Evolutionary conservation across 2,888 invertebrate species (phyloP), one percentile per base, ranked within the genome.

Genomic region (Eumerus sabulonum): DNA sequence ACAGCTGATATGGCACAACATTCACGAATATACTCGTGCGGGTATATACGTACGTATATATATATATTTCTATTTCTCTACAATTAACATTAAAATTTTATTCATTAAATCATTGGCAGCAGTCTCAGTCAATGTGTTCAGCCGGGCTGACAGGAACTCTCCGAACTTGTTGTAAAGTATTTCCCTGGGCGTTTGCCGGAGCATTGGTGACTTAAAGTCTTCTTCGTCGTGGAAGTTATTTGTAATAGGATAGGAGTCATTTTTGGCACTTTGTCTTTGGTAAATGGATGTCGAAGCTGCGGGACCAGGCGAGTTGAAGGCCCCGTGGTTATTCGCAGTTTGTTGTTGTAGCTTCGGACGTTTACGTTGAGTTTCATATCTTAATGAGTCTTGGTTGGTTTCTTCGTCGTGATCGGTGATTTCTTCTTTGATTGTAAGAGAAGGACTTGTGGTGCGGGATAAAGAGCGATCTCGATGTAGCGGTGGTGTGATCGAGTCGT

Each of bases 81-180:
- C 88, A 47, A 87, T 85, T 18, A 87, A 68, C 79, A 87, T 73
- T 19, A 87, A 82, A 40, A 88, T 87, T 59, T 85, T 86, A 76
- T 87, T 88, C 86, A 87, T 87, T 68, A 87, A 74, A 63, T 87
- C 88, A 73, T 87, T 87, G 73, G 87, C 88, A 47, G 84, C 85
- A 17, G 85, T 83, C 82, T 87, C 87, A 60, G 85, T 85, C 38
- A 87, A 82, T 9, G 88, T 87, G 82, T 88, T 87, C 82, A 87
- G 84, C 82, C 87, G 84, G 38, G 87, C 87, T 13, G 87, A 85
- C 12, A 87, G 81, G 68, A 88, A 87, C 42, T 87, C 87, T 5
- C 88, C 87, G 76, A 87, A 87, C 63, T 88, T 87, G 0, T 84
- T 83, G 40, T 88, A 86, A 57, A 87, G 84, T 62, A 87, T 82